Percentiles rank a stretch among this genome's conserved stretches.
Conservation (phyloP, 2,797 vertebrate genomes). For the Danionella dracula region DNA sequence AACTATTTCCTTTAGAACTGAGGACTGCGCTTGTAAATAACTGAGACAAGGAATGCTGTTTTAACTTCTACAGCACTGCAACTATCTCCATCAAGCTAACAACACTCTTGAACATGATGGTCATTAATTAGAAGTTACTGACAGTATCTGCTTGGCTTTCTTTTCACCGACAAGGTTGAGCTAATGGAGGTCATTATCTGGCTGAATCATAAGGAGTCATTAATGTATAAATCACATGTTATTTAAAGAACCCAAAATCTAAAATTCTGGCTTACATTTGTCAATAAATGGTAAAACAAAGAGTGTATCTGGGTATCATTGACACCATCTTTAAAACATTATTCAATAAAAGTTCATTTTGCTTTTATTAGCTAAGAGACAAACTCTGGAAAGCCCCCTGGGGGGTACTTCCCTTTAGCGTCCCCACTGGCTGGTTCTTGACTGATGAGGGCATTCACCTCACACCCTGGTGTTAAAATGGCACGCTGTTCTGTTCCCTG, state of each 20-base stretch:
- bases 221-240: not conserved
- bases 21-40: constrained; percentile 66
- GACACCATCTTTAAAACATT: not conserved
- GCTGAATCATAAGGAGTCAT: not conserved
- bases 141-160: not conserved
- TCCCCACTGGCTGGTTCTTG: constrained; percentile 56
- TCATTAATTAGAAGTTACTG: not conserved
- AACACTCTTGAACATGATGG: not conserved
- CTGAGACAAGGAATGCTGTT: constrained; percentile 61
- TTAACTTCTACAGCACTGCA: constrained; percentile 41
- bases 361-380: constrained; percentile 23
- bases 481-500: constrained; percentile 34
- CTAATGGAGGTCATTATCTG: not conserved
- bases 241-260: not conserved
- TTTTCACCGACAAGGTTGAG: not conserved
- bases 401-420: constrained; percentile 60
- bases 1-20: constrained; percentile 65
- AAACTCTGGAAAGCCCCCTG: constrained; percentile 53
- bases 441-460: constrained; percentile 59
- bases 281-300: not conserved
- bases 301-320: not conserved
- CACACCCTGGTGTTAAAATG: constrained; percentile 64
- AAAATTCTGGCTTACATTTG: not conserved
- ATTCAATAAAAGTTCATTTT: not conserved
- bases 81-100: constrained; percentile 38